phyloP scores from a whole-genome alignment of 2,888 invertebrate genomes.

The Coronaproctus castanopsis region DNA sequence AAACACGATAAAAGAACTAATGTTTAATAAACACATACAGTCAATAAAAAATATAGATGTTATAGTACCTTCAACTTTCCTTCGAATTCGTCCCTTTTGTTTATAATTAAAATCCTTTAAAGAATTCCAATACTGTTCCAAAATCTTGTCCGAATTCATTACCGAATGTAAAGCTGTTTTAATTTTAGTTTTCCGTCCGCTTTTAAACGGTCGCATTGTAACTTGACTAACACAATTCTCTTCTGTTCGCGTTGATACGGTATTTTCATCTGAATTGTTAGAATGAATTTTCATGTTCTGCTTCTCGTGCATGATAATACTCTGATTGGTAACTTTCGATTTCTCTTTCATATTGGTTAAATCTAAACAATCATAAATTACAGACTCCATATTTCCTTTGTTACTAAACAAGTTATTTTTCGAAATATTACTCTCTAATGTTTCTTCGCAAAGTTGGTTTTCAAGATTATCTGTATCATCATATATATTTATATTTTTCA shows the following conservation, averaged over 20 bases:
- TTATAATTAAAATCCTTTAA: slow-evolving; percentile 23
- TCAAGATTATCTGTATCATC: not conserved
- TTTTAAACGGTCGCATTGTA: no score
- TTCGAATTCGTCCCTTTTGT: slow-evolving; percentile 23
- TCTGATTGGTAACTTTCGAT: not conserved
- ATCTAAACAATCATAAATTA: not conserved
- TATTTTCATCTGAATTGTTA: not conserved
- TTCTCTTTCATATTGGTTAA: not conserved
- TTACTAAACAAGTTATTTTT: not conserved
- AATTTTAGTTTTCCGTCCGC: not conserved
- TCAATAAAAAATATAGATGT: no score
- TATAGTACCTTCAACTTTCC: slow-evolving; percentile 16
- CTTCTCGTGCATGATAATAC: not conserved
- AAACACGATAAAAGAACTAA: no score
- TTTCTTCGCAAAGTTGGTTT: no score
- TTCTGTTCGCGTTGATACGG: not conserved
- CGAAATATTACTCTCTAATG: no score
- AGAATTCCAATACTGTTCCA: slow-evolving; percentile 25
- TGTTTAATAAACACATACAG: no score
- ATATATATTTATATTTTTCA: not conserved
- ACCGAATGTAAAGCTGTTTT: not conserved
- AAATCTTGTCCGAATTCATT: slow-evolving; percentile 12
- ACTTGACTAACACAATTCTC: slow-evolving; percentile 4
- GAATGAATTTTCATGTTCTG: not conserved
- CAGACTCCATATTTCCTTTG: not conserved